Evolutionary conservation across 2,113 vertebrate species (phyloP), one percentile per base, ranked within the genome.

Genomic region (Tringa solitaria): DNA sequence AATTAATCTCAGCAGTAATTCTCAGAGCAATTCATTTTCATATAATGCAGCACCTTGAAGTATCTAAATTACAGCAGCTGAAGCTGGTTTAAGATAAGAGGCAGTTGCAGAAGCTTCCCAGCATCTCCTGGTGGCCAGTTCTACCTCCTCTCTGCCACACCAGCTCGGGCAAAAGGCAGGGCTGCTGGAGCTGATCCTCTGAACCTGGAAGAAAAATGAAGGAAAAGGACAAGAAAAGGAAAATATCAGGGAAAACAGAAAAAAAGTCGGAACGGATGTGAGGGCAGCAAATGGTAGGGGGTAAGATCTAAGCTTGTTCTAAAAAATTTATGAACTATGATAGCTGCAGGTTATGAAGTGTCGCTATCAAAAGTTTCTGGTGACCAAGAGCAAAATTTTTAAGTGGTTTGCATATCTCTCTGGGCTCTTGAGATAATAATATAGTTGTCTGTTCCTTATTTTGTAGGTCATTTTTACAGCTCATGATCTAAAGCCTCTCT

Each of bases 1-100:
- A 95, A 78, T 96, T 96, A 96, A 90, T 83, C 64, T 85, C 59
- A 64, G 39, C 28, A 28, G 80, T 77, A 89, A 63, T 72, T 94
- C 81, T 79, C 54, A 84, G 79, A 92, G 84, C 63, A 83, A 84
- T 82, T 89, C 22, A 82, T 89, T 93, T 81, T 48, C 54, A 63
- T 77, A 33, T 23, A 87, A 79, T 63, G 43, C 35, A 89, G 32
- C 65, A 61, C 50, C 74, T 79, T 65, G 46, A 87, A 50, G 53
- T 76, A 51, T 73, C 61, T 79, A 69, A 91, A 76, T 87, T 83
- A 28, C 50, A 87, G 50, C 61, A 87, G 41, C 57, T 73, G 65
- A 61, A 95, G 68, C 23, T 80, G 76, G 15, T 73, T 77, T 33
- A 60, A 84, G 69, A 48, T 3, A 7, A 73, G 74, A 75, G 51